Evolutionary conservation across 92 coral and sea anemone species (phyloP), one percentile per base, ranked within the genome.

Genomic region (Actinostola sp.): DNA sequence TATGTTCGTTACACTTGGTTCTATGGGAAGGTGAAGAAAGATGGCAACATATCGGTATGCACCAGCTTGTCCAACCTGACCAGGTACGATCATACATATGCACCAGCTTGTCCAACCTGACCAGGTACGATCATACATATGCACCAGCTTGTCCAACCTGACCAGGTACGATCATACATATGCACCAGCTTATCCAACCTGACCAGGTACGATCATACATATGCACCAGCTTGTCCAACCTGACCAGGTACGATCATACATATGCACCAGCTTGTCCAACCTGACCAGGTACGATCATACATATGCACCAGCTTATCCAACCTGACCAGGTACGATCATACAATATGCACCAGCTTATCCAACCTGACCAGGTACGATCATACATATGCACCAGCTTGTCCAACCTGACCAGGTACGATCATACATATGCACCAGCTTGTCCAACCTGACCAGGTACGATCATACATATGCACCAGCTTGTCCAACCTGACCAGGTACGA

Each of bases 191-290:
- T 21, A 97, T 91, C 20, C 91, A 86, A 57, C 97, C 99, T 48
- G 95, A 88, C 16, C n/a, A n/a, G n/a, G n/a, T n/a, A n/a, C n/a
- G n/a, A n/a, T n/a, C n/a, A n/a, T n/a, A n/a, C n/a, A n/a, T 35
- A 95, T 95, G 98, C 98, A 95, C 43, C 88, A 91, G 45, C 84
- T 95, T 21, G 99, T 91, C 20, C 91, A 86, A 57, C 97, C 99
- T 48, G 95, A 88, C 16, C n/a, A n/a, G n/a, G n/a, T n/a, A n/a
- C n/a, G n/a, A n/a, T n/a, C n/a, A n/a, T n/a, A n/a, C n/a, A n/a
- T 35, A 95, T 95, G 98, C 98, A 95, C 43, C 88, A 91, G 45
- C 84, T 95, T 21, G 99, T 91, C 20, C 91, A 86, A 57, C 97
- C 99, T 48, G 95, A 88, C 16, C n/a, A n/a, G n/a, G n/a, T n/a